A percentile compares a stretch with the other conserved stretches of the same genome.
phyloP scores from a whole-genome alignment of 2,113 vertebrate genomes.

The Larimichthys crocea region DNA sequence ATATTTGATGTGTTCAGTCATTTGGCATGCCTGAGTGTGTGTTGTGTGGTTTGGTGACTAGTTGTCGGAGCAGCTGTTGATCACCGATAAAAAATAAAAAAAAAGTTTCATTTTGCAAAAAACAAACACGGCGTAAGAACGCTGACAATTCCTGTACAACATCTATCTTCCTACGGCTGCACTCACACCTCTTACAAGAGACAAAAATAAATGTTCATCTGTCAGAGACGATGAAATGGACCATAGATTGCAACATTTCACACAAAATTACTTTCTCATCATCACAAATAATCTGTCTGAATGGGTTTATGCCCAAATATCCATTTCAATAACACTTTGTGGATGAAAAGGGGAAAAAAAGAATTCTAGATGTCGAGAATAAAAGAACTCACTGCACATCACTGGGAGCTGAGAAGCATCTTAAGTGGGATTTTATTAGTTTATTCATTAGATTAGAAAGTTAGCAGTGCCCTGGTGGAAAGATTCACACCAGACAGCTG shows the following conservation, averaged over 20 bases:
- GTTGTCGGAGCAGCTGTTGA: conserved; percentile 46
- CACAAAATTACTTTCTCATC: conserved; percentile 51
- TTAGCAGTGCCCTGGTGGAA: conserved; percentile 11
- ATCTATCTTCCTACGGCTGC: background rate
- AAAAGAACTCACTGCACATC: conserved; percentile 3
- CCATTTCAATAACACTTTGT: conserved; percentile 26
- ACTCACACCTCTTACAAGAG: conserved; percentile 1
- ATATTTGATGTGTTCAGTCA: conserved; percentile 34
- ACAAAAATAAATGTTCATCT: conserved; percentile 27
- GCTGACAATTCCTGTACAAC: background rate
- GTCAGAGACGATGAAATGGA: conserved; percentile 36
- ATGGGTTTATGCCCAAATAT: conserved; percentile 36
- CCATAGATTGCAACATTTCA: conserved; percentile 36
- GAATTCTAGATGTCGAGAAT: conserved; percentile 19
- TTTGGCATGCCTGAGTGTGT: conserved; percentile 19
- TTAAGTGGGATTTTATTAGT: conserved; percentile 33
- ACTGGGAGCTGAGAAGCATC: background rate
- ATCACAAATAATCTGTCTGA: conserved; percentile 40
- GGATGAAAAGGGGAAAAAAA: background rate
- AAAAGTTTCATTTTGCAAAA: conserved; percentile 33
- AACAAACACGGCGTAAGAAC: conserved; percentile 7
- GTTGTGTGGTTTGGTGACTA: conserved; percentile 5
- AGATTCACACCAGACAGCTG: conserved; percentile 15
- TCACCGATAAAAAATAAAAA: conserved; percentile 52
- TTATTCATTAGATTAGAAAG: conserved; percentile 28